phyloP scores from a whole-genome alignment of 2,888 invertebrate species.

The Blastobasis adustella region DNA sequence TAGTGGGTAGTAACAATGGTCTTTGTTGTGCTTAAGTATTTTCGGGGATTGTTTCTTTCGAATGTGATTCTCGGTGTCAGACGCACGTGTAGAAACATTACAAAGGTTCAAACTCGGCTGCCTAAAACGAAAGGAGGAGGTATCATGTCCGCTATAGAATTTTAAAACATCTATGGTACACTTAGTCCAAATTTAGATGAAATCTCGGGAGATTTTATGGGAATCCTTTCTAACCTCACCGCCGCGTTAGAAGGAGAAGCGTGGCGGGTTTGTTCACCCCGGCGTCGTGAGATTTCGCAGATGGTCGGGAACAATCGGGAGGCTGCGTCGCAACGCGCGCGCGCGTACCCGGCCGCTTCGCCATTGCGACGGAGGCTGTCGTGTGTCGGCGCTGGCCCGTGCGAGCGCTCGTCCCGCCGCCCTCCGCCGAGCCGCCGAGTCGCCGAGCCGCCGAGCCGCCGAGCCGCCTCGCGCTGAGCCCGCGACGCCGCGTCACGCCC shows the following conservation, averaged over 20 bases:
- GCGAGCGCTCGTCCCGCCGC: slow-evolving; percentile 58
- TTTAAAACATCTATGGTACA: slow-evolving; percentile 31
- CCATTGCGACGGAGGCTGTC: slow-evolving; percentile 73
- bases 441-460: slow-evolving; percentile 24
- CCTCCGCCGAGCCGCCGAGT: slow-evolving; percentile 24
- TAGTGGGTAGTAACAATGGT: no score
- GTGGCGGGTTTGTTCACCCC: slow-evolving; percentile 71
- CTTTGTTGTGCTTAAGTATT: no score
- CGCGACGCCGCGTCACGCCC: slow-evolving; percentile 10
- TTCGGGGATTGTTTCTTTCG: no score
- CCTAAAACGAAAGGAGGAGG: no score
- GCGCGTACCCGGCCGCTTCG: slow-evolving; percentile 73
- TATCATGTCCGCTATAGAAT: slow-evolving; percentile 33
- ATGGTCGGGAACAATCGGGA: slow-evolving; percentile 57
- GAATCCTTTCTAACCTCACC: slow-evolving; percentile 69
- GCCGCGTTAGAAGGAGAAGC: slow-evolving; percentile 68
- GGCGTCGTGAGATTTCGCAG: slow-evolving; percentile 51
- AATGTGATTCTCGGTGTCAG: no score
- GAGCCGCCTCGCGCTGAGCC: slow-evolving; percentile 17
- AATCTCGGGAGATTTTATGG: no score
- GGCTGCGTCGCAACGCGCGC: slow-evolving; percentile 67
- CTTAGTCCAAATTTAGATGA: no score
- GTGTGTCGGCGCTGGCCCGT: slow-evolving; percentile 69
- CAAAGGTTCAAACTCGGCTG: no score
- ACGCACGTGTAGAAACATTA: no score